Conservation (phyloP, 2,113 vertebrate species). For the Mola mola region DNA sequence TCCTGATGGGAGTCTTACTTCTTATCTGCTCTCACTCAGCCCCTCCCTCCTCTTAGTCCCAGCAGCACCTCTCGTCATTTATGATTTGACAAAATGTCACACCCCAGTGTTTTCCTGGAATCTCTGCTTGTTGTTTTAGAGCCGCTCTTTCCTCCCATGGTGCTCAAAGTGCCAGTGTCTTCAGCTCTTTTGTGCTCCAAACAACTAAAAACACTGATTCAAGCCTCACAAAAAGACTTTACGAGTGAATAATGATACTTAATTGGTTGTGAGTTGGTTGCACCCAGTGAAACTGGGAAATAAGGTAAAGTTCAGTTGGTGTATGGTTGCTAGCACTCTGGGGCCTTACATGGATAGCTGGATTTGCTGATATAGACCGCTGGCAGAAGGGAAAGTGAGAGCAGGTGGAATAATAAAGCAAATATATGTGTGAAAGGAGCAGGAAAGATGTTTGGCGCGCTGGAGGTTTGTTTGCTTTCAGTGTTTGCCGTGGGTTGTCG, state of each 20-base stretch:
- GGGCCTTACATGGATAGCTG: background rate
- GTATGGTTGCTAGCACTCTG: background rate
- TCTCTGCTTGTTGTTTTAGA: background rate
- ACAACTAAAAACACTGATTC: background rate
- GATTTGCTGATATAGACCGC: background rate
- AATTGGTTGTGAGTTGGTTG: background rate
- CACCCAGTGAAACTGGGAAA: conserved; percentile 17
- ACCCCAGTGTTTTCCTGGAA: conserved; percentile 21
- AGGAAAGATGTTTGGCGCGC: conserved; percentile 34
- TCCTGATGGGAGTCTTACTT: conserved; percentile 1
- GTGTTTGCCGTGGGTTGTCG: conserved; percentile 52
- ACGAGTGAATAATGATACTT: background rate
- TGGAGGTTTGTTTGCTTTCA: conserved; percentile 41
- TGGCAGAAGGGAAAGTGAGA: background rate
- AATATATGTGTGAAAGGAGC: conserved; percentile 10
- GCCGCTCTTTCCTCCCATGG: background rate
- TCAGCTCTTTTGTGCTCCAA: background rate
- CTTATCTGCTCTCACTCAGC: background rate
- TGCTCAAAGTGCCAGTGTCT: background rate
- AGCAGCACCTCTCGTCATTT: background rate
- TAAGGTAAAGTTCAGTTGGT: conserved; percentile 7
- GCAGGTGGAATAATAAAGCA: background rate
- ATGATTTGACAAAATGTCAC: background rate
- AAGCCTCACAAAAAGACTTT: background rate
- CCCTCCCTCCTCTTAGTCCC: background rate